These are phyloP conservation scores for Ceuthmochares aereus DNA, from an alignment of 2,113 vertebrate species.

Conservation along the genomic window DNA sequence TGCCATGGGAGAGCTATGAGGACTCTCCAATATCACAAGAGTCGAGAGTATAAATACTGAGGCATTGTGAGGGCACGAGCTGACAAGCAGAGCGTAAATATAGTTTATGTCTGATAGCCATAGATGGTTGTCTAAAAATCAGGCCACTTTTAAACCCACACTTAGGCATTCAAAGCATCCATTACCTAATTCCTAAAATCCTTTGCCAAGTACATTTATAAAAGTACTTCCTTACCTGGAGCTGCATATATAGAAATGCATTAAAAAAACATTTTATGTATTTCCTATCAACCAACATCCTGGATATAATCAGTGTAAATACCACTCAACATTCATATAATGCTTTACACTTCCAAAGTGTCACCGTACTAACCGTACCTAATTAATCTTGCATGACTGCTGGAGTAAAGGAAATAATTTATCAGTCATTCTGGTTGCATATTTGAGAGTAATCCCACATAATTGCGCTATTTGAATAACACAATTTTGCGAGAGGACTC, in stretches of 20 bases:
- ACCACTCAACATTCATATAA: neutral
- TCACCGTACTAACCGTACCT: neutral
- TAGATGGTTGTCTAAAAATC: neutral
- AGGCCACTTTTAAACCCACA: neutral
- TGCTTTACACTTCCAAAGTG: neutral
- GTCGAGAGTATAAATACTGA: neutral
- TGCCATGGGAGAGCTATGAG: neutral
- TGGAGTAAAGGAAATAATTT: slow-evolving; percentile 20
- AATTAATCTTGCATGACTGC: slow-evolving; percentile 16
- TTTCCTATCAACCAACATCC: neutral
- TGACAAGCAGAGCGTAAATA: neutral
- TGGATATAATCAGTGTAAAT: slow-evolving; percentile 23
- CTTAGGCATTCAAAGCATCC: neutral
- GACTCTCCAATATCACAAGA: neutral
- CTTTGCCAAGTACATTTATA: neutral
- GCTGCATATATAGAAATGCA: neutral
- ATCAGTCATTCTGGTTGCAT: neutral
- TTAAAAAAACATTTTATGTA: neutral
- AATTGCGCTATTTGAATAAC: neutral
- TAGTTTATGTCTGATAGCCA: neutral
- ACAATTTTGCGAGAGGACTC: neutral
- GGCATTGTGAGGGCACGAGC: neutral
- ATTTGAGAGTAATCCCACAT: slow-evolving; percentile 17
- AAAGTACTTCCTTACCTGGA: neutral
- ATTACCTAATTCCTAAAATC: neutral